phyloP scores from a whole-genome alignment of 2,888 invertebrate species.

The Psococerastis gibbosa region DNA sequence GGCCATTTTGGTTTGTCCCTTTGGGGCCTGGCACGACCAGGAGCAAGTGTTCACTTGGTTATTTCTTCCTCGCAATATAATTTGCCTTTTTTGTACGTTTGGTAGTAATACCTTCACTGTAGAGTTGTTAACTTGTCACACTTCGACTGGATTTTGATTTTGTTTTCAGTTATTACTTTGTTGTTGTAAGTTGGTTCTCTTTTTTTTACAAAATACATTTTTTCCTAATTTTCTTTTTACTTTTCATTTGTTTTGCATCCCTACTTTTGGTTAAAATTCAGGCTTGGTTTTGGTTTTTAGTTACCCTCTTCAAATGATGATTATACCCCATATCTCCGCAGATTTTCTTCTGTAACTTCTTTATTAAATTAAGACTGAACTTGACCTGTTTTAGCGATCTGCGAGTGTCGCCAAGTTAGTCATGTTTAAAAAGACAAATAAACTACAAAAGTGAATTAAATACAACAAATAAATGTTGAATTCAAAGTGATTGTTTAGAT shows the following conservation, averaged over 20 bases:
- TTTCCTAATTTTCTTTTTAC: conserved; percentile 1
- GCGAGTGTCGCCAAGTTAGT: background rate
- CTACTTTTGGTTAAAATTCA: background rate
- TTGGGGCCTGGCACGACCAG: no score
- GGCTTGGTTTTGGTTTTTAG: background rate
- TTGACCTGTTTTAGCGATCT: background rate
- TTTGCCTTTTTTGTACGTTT: background rate
- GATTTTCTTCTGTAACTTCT: no score
- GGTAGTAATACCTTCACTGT: background rate
- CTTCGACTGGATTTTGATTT: conserved; percentile 6
- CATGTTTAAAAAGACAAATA: background rate
- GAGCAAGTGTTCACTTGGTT: background rate
- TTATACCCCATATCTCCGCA: no score
- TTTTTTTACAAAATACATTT: conserved; percentile 11
- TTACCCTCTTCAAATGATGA: no score
- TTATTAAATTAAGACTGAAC: background rate
- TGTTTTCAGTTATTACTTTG: conserved; percentile 10
- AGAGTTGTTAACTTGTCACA: conserved; percentile 2
- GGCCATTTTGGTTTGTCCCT: no score
- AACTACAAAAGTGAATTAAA: no score
- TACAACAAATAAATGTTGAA: no score
- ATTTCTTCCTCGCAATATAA: background rate
- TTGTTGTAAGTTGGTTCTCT: conserved; percentile 7
- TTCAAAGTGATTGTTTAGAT: no score
- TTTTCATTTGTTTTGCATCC: conserved; percentile 5